Base-by-base conservation (phyloP, 2,113 vertebrate genomes). In the Eira barbara region DNA sequence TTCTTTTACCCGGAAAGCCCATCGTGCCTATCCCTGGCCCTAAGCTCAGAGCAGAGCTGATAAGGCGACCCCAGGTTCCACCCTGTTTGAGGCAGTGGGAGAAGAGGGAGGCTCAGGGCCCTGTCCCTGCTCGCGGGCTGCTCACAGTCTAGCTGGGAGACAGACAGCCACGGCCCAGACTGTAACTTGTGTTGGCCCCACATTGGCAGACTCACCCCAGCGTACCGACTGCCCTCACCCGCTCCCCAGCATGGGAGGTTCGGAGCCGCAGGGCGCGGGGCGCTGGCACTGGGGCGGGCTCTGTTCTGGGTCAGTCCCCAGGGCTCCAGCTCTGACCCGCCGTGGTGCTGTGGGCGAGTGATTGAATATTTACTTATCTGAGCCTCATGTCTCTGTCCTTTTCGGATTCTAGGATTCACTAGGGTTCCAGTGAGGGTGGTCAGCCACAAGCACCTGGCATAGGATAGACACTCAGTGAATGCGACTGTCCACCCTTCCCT, bases 151-250 rank as follows among this genome's bases (percentile, higher is more conserved):
- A 10, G 29, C n/a, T 39, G 49, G 18, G 39, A 76, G 45, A 15
- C 3, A 23, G 71, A 17, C 3, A 8, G 6, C 61, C 9, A 34
- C 6, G 59, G n/a, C 61, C 61, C 6, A 52, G 31, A 4, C 29
- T 3, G n/a, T 10, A 5, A 34, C 3, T 36, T 36, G 17, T 14
- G 1, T 42, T 8, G 25, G 8, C 79, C 14, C 49, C 29, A 29
- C 11, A 0, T 12, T 61, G 29, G 27, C 17, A 25, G 39, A n/a
- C 39, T 21, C 12, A 12, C 34, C 34, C 42, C 71, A 5, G 71
- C n/a, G 7, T 49, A 0, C n/a, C 25, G 3, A 36, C 18, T 2
- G 2, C 81, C 47, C 45, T 34, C 27, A 3, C 31, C 0, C 0
- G 3, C 39, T 36, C 25, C 7, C 3, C 36, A 18, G 47, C 63